Conservation (phyloP, 2,888 invertebrate genomes). For the Rhingia rostrata region DNA sequence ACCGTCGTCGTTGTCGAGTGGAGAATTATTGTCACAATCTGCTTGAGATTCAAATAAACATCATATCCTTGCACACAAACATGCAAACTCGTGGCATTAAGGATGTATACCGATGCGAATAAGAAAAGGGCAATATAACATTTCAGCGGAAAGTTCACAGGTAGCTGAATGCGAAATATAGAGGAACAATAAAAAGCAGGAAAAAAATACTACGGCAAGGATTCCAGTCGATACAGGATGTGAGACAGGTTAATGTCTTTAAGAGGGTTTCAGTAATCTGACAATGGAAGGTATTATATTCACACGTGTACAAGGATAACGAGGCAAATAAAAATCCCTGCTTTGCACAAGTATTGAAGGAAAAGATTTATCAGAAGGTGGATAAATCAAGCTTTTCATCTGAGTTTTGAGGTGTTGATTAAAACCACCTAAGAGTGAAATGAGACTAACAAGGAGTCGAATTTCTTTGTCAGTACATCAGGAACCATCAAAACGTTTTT, state of each 20-base stretch:
- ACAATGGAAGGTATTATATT: background rate
- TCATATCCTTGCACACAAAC: slow-evolving; percentile 36
- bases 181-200: slow-evolving; percentile 63
- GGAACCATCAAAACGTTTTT: background rate
- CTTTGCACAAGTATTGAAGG: background rate
- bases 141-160: slow-evolving; percentile 61
- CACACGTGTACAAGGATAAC: background rate
- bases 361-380: background rate
- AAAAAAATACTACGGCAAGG: slow-evolving; percentile 21
- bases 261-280: background rate
- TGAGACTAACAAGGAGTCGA: background rate
- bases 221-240: slow-evolving; percentile 51
- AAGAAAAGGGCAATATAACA: background rate
- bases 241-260: slow-evolving; percentile 30
- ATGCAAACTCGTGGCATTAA: background rate
- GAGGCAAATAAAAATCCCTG: background rate
- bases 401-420: too few relatives aligned
- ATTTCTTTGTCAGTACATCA: background rate
- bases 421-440: too few relatives aligned
- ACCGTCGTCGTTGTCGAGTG: slow-evolving; percentile 43
- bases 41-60: slow-evolving; percentile 65
- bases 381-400: background rate
- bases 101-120: background rate
- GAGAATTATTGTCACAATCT: slow-evolving; percentile 71
- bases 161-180: slow-evolving; percentile 68